Base-by-base conservation (phyloP, 2,797 vertebrate genomes). In the Sciurus carolinensis region DNA sequence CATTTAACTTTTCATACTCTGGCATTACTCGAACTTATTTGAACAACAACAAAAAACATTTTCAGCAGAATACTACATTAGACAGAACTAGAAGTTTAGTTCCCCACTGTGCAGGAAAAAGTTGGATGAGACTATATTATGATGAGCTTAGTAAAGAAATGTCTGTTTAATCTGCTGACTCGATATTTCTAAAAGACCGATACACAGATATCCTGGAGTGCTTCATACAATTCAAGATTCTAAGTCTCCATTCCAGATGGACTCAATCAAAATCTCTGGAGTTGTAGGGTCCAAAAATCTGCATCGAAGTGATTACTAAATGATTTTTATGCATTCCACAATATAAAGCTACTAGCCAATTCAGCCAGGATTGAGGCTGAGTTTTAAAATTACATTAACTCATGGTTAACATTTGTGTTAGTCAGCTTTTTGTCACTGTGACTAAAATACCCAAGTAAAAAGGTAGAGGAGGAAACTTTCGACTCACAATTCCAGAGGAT, bases 121-220 rank as follows among this genome's bases (percentile, higher is more conserved):
- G 33, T 71, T 95, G 8, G 30, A 54, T 87, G 39, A 67, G 4
- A 14, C 3, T 71, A 2, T 90, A 73, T 79, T 39, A 83, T 18
- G 22, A 86, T 94, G 52, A 93, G 47, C 9, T 90, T 75, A 84
- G 85, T 85, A 85, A 50, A 79, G 39, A 81, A 47, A 76, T 39
- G 44, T 72, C 67, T 93, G 30, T 84, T 97, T 95, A 91, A 79
- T 44, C 20, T 96, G 33, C 12, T 92, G 67, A 94, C 80, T 84
- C 5, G 54, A 9, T 86, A 77, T 87, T 90, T 97, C 50, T 94
- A 66, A 73, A 94, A 82, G 52, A 72, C 7, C 0, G 0, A 69
- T 73, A 6, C 14, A 39, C 2, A 69, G 59, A 62, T 24, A 26
- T n/a, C 30, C 57, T 26, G 6, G 17, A 7, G 6, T 82, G n/a